phyloP scores from a whole-genome alignment of 2,797 vertebrate genomes.

The Platyrinchus mystaceus region DNA sequence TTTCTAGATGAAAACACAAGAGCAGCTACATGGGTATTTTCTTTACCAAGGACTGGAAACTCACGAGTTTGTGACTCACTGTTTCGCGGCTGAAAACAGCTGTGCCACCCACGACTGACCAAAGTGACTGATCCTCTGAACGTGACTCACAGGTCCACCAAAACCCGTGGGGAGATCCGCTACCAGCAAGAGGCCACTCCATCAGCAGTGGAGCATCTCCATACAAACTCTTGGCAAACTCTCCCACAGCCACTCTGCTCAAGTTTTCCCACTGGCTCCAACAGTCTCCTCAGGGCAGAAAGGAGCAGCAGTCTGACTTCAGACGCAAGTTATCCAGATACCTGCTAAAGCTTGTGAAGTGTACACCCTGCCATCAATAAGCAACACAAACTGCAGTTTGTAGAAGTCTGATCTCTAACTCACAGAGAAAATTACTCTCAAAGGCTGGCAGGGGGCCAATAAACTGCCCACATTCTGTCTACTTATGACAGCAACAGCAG shows the following conservation, averaged over 20 bases:
- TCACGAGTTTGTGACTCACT: slow-evolving; percentile 45
- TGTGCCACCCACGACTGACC: neutral
- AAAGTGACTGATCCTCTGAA: neutral
- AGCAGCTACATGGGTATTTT: neutral
- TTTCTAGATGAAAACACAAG: neutral
- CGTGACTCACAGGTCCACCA: neutral
- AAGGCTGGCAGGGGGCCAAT: neutral
- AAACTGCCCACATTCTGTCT: neutral
- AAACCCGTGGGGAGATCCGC: fast-evolving
- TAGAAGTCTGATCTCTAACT: neutral
- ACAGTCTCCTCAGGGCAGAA: neutral
- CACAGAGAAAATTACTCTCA: neutral
- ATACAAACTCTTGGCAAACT: fast-evolving
- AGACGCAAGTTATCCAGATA: too few relatives aligned
- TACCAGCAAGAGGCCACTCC: neutral
- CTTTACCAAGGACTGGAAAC: slow-evolving; percentile 30
- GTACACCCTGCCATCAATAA: neutral
- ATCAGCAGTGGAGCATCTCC: fast-evolving
- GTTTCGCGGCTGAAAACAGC: neutral
- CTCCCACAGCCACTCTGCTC: fast-evolving
- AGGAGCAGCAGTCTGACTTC: neutral
- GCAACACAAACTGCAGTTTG: fast-evolving
- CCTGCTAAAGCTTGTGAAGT: neutral
- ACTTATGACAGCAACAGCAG: neutral
- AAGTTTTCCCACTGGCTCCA: neutral